Base-by-base conservation (phyloP, 2,113 vertebrate species). In the Notarius quadriscutis region DNA sequence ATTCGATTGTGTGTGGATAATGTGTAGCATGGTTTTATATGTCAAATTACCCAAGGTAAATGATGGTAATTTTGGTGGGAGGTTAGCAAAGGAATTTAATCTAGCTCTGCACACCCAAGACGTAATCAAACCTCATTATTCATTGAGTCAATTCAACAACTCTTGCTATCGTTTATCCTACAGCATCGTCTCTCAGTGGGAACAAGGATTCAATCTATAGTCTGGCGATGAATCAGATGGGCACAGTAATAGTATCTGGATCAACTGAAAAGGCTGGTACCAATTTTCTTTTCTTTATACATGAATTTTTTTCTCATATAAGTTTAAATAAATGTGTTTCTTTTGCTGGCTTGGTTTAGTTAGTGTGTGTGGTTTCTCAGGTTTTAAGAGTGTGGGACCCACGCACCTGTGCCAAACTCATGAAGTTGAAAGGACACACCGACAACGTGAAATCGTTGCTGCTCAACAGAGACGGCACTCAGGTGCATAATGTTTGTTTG, bases 201-300 rank as follows among this genome's bases (percentile, higher is more conserved):
- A 99, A 99, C 95, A 99, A 99, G 91, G 98, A 99, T 93, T 99
- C 98, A 8, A 99, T 99, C 95, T 99, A 99, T 92, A 99, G 98
- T 93, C 96, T 99, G 92, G 97, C 98, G 81, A 99, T 99, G 98
- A 99, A 99, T 95, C 98, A 99, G 87, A 98, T 99, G 97, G 98
- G 98, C 93, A 99, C 98, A 91, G 97, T 99, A 91, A 99, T 99
- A 90, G 97, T 99, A 72, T 99, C 98, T 9, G 98, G 98, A 92
- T 99, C 98, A 88, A 99, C 98, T 90, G 98, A 99, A 94, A 99
- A 99, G 97, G 98, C 98, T 93, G 93, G 92, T n/a, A 4, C 8
- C 9, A 20, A 25, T 75, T 77, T 30, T 74, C 5, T 65, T 63
- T 63, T 17, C 2, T 2, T n/a, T 81, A 1, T 62, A 22, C 27